phyloP scores from a whole-genome alignment of 2,113 vertebrate genomes.

The Steatornis caripensis region DNA sequence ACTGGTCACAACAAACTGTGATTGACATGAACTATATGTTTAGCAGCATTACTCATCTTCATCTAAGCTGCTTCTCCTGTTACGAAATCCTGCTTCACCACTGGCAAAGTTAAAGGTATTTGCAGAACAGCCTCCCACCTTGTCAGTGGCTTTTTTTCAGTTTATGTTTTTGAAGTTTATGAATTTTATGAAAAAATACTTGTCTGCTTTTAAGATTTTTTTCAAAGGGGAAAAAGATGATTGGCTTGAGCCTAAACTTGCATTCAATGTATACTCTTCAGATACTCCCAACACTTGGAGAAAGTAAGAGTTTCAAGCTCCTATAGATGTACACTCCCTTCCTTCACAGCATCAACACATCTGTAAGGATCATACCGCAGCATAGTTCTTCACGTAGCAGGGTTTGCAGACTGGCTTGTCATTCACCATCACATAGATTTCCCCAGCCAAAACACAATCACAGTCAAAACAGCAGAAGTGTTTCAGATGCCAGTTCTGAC shows the following conservation, averaged over 20 bases:
- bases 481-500: constrained; percentile 96
- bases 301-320: not conserved
- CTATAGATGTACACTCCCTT: fast-evolving
- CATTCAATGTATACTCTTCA: not conserved
- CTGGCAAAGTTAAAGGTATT: not conserved
- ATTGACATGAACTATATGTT: fast-evolving
- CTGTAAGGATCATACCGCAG: constrained; percentile 79
- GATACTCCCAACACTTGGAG: not conserved
- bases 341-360: not conserved
- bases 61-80: not conserved
- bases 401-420: constrained; percentile 91
- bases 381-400: constrained; percentile 93
- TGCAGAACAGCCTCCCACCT: not conserved
- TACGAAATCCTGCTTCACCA: not conserved
- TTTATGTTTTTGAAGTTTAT: not conserved
- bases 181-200: not conserved
- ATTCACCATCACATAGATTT: constrained; percentile 92
- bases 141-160: not conserved
- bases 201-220: not conserved
- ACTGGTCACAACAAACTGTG: not conserved
- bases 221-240: not conserved
- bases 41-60: not conserved
- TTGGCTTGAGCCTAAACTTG: not conserved
- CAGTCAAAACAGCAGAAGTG: constrained; percentile 99
- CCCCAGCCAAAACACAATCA: constrained; percentile 90